A percentile compares a stretch with the other conserved stretches of the same genome.
Evolutionary conservation across 1,140 invertebrate species (phyloP).

Genomic region (Phortica variegata): DNA sequence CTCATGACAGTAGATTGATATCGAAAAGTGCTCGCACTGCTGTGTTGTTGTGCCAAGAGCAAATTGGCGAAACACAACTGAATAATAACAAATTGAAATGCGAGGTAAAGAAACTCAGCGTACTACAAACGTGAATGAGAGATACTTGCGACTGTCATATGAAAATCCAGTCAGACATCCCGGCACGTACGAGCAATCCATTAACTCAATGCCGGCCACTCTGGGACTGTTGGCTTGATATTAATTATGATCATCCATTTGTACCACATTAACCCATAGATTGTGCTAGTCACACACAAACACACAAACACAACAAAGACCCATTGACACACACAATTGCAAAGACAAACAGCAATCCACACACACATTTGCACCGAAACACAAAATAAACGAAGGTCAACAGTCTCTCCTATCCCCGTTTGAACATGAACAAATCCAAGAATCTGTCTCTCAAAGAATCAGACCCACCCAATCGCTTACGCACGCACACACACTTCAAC

Average conservation of each 20-base stretch:
- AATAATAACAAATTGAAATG: not conserved
- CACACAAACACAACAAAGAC: conserved; percentile 19
- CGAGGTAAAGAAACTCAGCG: no score
- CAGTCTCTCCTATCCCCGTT: no score
- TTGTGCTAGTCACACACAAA: no score
- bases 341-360: conserved; percentile 15
- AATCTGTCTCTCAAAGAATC: conserved; percentile 8
- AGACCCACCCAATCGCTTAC: conserved; percentile 6
- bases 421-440: conserved; percentile 13
- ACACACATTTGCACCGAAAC: no score
- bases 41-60: not conserved
- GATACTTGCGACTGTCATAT: not conserved
- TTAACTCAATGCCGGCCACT: conserved; percentile 12
- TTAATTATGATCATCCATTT: conserved; percentile 36
- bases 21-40: no score
- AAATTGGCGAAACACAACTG: conserved; percentile 5
- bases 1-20: no score
- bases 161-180: conserved; percentile 2
- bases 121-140: no score
- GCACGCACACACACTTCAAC: not conserved
- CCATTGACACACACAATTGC: conserved; percentile 15
- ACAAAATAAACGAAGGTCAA: no score
- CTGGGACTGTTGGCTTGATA: conserved; percentile 21
- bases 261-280: conserved; percentile 22
- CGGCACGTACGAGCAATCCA: conserved; percentile 22